Conservation (phyloP, 2,113 vertebrate species). For the Panthera leo region DNA sequence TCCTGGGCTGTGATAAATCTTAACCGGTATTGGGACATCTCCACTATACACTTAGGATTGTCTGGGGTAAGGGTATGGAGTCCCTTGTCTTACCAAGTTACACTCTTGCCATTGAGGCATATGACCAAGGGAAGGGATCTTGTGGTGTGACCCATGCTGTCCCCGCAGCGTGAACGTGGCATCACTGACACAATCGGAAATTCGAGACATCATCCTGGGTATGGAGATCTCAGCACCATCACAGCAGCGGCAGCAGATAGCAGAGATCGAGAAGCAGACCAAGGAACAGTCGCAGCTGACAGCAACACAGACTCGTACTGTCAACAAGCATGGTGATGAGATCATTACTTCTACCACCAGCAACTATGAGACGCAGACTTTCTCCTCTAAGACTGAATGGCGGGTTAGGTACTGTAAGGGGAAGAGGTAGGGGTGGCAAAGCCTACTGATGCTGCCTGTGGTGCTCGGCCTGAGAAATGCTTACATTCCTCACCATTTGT, state of each 20-base stretch:
- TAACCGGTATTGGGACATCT: neutral
- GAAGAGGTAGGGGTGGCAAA: neutral
- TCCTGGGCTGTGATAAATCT: neutral
- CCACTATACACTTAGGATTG: neutral
- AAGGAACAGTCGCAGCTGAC: constrained; percentile 99
- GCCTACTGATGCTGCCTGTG: neutral
- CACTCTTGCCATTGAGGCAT: neutral
- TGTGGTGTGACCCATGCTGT: constrained; percentile 42
- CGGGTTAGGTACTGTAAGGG: constrained; percentile 91
- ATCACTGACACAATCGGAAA: constrained; percentile 98
- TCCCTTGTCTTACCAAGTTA: neutral
- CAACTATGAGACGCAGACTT: constrained; percentile 99
- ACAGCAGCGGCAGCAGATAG: constrained; percentile 99
- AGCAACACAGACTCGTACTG: constrained; percentile 97
- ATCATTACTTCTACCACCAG: constrained; percentile 99
- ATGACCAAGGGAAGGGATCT: neutral
- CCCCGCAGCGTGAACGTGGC: constrained; percentile 95
- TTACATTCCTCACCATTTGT: neutral
- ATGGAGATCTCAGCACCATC: constrained; percentile 99
- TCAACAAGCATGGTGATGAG: constrained; percentile 99
- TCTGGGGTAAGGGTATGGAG: neutral
- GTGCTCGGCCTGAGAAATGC: neutral
- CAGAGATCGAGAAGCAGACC: constrained; percentile 99
- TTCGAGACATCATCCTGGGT: constrained; percentile 98
- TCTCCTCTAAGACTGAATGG: constrained; percentile 99